Evolutionary conservation across 30 jellyfish, hydroid and myxozoan genomes (phyloP).

Genomic region (Cassiopea xamachana): DNA sequence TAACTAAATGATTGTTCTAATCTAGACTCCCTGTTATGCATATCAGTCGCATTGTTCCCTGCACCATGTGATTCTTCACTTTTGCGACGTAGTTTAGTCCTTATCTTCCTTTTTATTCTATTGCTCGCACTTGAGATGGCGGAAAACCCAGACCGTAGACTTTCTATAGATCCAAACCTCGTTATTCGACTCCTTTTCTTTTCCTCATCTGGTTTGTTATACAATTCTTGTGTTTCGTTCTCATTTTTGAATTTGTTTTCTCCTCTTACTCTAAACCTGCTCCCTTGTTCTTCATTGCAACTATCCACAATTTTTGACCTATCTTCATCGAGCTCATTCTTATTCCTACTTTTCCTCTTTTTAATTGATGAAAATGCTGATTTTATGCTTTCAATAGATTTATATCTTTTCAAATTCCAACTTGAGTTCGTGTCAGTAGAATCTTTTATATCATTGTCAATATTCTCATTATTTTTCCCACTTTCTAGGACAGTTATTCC

Average conservation of each 20-base stretch:
- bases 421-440: not conserved
- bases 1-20: not conserved
- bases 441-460: not conserved
- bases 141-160: conserved; percentile 67
- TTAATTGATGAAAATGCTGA: conserved; percentile 33
- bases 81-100: conserved; percentile 11
- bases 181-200: conserved; percentile 22
- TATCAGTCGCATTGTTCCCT: not conserved
- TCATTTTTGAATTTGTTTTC: not conserved
- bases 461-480: not conserved
- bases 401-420: conserved; percentile 4
- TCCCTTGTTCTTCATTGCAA: conserved; percentile 10
- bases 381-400: conserved; percentile 56
- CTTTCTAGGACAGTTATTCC: not conserved
- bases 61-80: not conserved
- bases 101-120: conserved; percentile 22
- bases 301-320: not conserved
- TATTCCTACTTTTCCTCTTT: conserved; percentile 35
- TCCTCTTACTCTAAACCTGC: not conserved
- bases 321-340: not conserved
- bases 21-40: conserved; percentile 4
- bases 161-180: conserved; percentile 65
- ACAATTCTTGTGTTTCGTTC: not conserved
- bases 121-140: conserved; percentile 62
- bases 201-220: not conserved